Evolutionary conservation across 2,888 invertebrate species (phyloP), one percentile per base, ranked within the genome.

Genomic region (Troilus luridus): DNA sequence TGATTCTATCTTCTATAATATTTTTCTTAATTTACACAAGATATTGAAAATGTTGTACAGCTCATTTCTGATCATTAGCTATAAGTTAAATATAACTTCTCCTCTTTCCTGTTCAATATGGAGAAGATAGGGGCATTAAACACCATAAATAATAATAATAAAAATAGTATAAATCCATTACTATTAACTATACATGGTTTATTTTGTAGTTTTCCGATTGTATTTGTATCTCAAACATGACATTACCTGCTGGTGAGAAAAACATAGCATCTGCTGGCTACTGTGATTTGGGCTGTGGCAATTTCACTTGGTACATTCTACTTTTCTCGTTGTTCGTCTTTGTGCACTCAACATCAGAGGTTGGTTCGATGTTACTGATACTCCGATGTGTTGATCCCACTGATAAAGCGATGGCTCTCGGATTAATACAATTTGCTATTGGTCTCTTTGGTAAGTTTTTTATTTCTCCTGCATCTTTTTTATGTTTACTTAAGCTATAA

Each of bases 371-470:
- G 96, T 94, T 98, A 93, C 95, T 98, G 92, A 98, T 98, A 92
- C 96, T 98, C 94, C 96, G 98, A 90, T 98, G 98, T 94, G 98
- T 98, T 21, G 97, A 98, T 94, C 98, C 98, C 67, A 96, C 96
- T 95, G 98, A 98, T 94, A 98, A 98, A 94, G 98, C 98, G 91
- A 98, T 98, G 98, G 98, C 98, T 92, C 96, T 98, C 94, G 98
- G 98, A 59, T 96, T 98, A 93, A 98, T 98, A 94, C 98, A 98
- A 94, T 98, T 98, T 94, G 98, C 98, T 91, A 98, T 98, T 93
- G 98, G 98, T 91, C 95, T 98, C 93, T 98, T 98, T 94, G 98
- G 96, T 95, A 93, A 94, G 94, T 94, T 90, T 90, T 81, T 10
- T 21, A 27, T 72, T 77, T 59, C 19, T 24, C 1, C 24, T 9